These are phyloP conservation scores for Columba guinea DNA, from an alignment of 2,797 vertebrate species.

Conservation along the genomic window DNA sequence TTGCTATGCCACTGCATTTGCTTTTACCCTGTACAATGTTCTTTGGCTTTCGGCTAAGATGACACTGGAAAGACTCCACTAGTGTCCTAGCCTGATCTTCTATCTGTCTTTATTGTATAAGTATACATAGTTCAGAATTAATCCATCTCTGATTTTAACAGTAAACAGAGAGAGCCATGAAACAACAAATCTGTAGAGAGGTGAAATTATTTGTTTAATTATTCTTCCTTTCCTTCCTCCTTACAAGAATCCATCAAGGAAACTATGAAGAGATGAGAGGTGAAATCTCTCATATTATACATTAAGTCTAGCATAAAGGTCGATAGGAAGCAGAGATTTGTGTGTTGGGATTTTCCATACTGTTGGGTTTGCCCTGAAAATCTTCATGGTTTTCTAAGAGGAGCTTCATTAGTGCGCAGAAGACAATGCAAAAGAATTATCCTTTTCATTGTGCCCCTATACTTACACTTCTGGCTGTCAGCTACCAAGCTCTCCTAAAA, in stretches of 20 bases:
- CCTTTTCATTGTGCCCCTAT: conserved; percentile 15
- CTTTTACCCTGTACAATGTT: neutral
- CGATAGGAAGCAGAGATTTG: neutral
- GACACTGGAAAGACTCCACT: neutral
- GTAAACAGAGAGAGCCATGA: neutral
- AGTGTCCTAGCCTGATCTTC: neutral
- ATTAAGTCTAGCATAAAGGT: neutral
- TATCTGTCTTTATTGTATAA: neutral
- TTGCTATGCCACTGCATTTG: neutral
- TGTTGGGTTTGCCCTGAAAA: neutral
- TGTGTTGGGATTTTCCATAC: neutral
- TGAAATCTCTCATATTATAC: neutral
- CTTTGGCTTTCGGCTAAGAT: neutral
- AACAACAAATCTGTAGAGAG: neutral
- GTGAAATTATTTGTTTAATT: neutral
- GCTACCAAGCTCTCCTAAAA: conserved; percentile 1
- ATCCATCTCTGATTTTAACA: neutral
- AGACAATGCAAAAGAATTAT: conserved; percentile 44
- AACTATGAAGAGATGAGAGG: neutral
- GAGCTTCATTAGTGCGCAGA: conserved; percentile 14
- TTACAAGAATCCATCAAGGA: neutral
- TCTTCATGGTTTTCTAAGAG: neutral
- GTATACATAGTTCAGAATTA: neutral
- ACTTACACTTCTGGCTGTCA: neutral
- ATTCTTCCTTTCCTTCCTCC: neutral